Evolutionary conservation across 2,113 vertebrate species (phyloP).

Genomic region (Cyanoliseus patagonus): DNA sequence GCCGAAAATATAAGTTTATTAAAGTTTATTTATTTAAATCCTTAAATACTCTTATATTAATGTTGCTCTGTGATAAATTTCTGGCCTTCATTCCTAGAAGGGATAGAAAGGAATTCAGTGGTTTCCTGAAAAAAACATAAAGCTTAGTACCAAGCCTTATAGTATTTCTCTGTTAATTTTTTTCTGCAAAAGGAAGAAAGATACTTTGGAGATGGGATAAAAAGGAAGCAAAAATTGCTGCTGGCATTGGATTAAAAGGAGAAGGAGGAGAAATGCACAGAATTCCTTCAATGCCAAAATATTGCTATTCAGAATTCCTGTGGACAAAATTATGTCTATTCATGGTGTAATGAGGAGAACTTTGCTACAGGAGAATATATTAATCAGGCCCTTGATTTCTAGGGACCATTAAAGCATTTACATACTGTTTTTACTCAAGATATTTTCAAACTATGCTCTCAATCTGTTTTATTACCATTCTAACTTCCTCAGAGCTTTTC

Average conservation of each 20-base stretch:
- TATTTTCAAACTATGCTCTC: background rate
- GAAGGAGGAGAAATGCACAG: background rate
- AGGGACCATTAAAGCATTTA: background rate
- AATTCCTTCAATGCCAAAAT: background rate
- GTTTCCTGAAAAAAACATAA: constrained; percentile 1
- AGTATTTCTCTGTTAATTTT: constrained; percentile 3
- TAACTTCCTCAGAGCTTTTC: background rate
- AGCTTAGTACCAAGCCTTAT: background rate
- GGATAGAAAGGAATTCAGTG: background rate
- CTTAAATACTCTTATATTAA: constrained; percentile 64
- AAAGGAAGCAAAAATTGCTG: constrained; percentile 29
- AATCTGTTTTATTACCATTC: background rate
- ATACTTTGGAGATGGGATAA: background rate
- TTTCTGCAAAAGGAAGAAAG: background rate
- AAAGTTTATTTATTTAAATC: constrained; percentile 73
- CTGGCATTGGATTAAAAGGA: constrained; percentile 13
- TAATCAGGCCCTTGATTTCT: background rate
- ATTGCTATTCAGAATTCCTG: background rate
- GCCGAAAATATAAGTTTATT: constrained; percentile 67
- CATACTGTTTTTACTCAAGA: background rate
- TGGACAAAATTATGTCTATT: background rate
- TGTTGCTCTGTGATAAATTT: constrained; percentile 7
- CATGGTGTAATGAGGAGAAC: background rate
- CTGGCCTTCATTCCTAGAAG: constrained; percentile 23
- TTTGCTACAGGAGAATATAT: background rate